Base-by-base conservation (phyloP, 2,113 vertebrate species). In the Apodemus speciosus region DNA sequence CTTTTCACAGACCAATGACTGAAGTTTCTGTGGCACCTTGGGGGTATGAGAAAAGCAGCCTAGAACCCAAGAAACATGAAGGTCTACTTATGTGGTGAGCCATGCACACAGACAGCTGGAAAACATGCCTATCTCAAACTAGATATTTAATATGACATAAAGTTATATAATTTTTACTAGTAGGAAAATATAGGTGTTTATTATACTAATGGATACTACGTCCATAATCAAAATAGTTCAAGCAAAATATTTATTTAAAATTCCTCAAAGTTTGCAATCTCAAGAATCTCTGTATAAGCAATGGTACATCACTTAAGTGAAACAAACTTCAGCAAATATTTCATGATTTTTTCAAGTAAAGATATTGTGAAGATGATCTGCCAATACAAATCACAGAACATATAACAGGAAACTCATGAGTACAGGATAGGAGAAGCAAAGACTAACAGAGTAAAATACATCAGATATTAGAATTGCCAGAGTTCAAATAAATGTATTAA, bases 401-500 rank as follows among this genome's bases (percentile, higher is more conserved):
- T 8, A 51, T 77, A 89, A 40, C 6, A 85, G 88, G 21, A 49
- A 27, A 66, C 14, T 64, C 75, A 62, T 83, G 51, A 76, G 49
- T 88, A 85, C 75, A 16, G 79, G 2, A 15, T 35, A 30, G 35
- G 16, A 53, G 56, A 95, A 86, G 9, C 51, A 91, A 89, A 69
- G 20, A 81, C 15, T 71, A 71, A 40, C 49, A 88, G 38, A 95
- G 23, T 49, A 76, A 77, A 38, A 77, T 16, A 53, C 6, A 71
- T 91, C 75, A 94, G 49, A 76, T 87, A 90, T 76, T 58, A 91
- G 60, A 85, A 77, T 89, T 69, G 16, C 81, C 40, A 94, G 53
- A 64, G 18, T 56, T 81, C 66, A 16, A 91, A 86, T 69, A 91
- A 80, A 72, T 76, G 4, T 71, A 76, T 80, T 85, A 71, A 71